Conservation (phyloP, 2,888 invertebrate species). For the Quadroppia sp. region DNA sequence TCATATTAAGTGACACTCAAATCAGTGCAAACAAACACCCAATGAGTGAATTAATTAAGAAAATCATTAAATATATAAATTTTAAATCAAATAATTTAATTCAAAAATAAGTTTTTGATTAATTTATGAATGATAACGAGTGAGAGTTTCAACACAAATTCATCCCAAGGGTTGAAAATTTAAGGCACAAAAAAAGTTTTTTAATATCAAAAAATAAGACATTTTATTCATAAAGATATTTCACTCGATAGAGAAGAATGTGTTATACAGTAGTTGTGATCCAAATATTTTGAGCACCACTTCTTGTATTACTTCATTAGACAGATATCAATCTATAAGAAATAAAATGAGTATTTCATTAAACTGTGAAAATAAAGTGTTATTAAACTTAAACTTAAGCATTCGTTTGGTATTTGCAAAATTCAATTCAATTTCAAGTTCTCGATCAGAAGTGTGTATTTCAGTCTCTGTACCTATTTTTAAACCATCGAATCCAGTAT, state of each 20-base stretch:
- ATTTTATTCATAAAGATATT: too few relatives aligned
- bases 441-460: constrained; percentile 31
- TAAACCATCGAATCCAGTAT: constrained; percentile 31
- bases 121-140: not conserved
- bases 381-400: constrained; percentile 23
- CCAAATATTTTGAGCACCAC: too few relatives aligned
- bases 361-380: constrained; percentile 19
- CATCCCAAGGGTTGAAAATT: not conserved
- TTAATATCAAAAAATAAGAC: too few relatives aligned
- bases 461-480: constrained; percentile 7
- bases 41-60: too few relatives aligned
- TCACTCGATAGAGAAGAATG: too few relatives aligned
- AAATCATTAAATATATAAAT: too few relatives aligned
- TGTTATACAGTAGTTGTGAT: not conserved
- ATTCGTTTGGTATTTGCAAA: not conserved
- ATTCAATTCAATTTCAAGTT: constrained; percentile 1
- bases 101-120: too few relatives aligned
- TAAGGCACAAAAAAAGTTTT: not conserved
- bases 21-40: too few relatives aligned
- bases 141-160: not conserved
- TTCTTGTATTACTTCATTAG: too few relatives aligned
- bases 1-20: too few relatives aligned
- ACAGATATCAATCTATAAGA: not conserved
- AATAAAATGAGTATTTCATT: not conserved
- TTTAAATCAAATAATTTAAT: too few relatives aligned